phyloP scores from a whole-genome alignment of 1,140 invertebrate species.

The Anoplolepis gracilipes region DNA sequence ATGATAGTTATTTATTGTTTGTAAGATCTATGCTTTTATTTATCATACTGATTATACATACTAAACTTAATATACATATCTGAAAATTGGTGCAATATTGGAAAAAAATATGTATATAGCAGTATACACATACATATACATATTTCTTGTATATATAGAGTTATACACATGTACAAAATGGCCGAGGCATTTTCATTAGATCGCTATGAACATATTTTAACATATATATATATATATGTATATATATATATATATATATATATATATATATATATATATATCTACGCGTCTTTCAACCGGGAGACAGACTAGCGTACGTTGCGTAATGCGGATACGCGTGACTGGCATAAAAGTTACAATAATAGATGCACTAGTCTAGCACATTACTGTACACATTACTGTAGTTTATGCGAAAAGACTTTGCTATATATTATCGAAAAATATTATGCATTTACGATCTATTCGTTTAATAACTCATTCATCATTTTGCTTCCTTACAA shows the following conservation, averaged over 20 bases:
- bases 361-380: not conserved
- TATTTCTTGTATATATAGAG: not conserved
- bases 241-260: no score
- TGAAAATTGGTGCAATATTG: not conserved
- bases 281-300: no score
- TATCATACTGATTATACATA: not conserved
- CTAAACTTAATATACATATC: not conserved
- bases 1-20: no score
- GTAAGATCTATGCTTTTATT: no score
- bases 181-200: not conserved
- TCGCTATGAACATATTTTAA: not conserved
- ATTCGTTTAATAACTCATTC: no score
- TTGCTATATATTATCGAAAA: no score
- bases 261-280: no score
- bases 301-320: not conserved
- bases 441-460: no score
- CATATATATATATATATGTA: not conserved
- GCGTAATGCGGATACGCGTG: constrained; percentile 15
- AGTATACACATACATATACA: no score
- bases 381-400: no score
- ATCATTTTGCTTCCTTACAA: no score
- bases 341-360: not conserved
- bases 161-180: not conserved
- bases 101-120: not conserved
- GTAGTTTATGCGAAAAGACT: no score